A percentile compares a stretch with the other conserved stretches of the same genome.
These are phyloP conservation scores for Zygogramma bicolorata DNA, from an alignment of 2,888 invertebrate genomes.

Conservation along the genomic window DNA sequence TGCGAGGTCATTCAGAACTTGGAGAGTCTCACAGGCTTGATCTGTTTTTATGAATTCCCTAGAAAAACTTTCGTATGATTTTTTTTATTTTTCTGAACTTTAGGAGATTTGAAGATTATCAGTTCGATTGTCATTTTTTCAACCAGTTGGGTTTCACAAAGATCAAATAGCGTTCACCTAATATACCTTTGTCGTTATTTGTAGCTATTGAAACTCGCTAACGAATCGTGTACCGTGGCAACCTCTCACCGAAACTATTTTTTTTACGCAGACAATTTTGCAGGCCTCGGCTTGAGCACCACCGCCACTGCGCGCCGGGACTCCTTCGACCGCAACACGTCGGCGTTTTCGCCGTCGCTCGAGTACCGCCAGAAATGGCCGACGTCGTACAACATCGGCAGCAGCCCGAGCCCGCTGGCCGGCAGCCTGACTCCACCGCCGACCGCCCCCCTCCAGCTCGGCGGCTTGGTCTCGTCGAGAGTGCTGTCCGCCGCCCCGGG, in stretches of 20 bases:
- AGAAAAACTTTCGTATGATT: too few species aligned
- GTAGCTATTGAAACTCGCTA: not conserved
- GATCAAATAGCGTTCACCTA: too few species aligned
- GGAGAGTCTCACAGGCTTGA: too few species aligned
- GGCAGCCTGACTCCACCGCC: conserved; percentile 82
- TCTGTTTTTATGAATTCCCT: too few species aligned
- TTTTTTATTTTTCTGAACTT: too few species aligned
- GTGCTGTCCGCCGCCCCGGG: conserved; percentile 85
- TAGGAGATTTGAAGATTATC: too few species aligned
- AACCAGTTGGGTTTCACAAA: too few species aligned
- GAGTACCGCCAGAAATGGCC: conserved; percentile 76
- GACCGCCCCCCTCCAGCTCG: conserved; percentile 70
- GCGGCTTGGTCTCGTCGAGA: conserved; percentile 76
- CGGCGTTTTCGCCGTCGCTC: conserved; percentile 81
- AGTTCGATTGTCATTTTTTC: too few species aligned
- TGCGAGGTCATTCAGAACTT: too few species aligned
- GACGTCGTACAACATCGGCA: conserved; percentile 70
- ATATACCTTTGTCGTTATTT: too few species aligned
- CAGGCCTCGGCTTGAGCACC: conserved; percentile 75
- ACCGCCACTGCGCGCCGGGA: conserved; percentile 78
- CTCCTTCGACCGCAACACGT: conserved; percentile 83
- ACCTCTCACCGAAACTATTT: conserved; percentile 8
- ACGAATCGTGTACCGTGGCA: too few species aligned
- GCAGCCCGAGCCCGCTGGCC: conserved; percentile 68
- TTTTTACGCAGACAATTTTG: conserved; percentile 50